phyloP scores from a whole-genome alignment of 2,113 vertebrate species.

The Pithys albifrons region DNA sequence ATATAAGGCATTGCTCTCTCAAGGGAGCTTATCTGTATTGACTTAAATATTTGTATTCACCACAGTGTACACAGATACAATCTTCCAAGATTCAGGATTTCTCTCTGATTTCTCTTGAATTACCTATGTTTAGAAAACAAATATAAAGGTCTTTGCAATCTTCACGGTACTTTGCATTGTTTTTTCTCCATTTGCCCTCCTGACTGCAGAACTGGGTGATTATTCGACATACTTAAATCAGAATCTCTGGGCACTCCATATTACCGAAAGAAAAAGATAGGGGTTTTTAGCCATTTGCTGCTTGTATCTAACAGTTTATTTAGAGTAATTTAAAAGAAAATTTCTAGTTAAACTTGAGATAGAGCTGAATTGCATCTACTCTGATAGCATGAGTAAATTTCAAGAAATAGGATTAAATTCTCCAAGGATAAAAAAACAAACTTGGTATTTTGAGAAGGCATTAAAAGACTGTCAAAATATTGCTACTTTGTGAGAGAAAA shows the following conservation, averaged over 20 bases:
- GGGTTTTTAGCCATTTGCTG: accelerated
- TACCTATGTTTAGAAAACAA: not conserved
- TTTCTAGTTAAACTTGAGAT: not conserved
- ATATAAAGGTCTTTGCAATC: not conserved
- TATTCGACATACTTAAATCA: not conserved
- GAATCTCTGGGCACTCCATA: not conserved
- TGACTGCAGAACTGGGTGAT: not conserved
- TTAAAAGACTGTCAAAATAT: not conserved
- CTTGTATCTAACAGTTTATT: not conserved
- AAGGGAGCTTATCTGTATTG: not conserved
- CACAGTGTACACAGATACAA: not conserved
- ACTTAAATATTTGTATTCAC: not conserved
- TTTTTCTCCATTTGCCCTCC: not conserved
- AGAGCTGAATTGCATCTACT: not conserved
- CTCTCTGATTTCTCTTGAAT: not conserved
- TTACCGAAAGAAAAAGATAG: not conserved
- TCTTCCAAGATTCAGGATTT: not conserved
- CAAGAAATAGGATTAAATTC: not conserved
- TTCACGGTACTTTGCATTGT: not conserved
- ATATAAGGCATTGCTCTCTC: not conserved
- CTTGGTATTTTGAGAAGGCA: not conserved
- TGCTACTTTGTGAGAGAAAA: not conserved
- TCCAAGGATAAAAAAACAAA: not conserved
- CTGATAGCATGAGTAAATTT: not conserved
- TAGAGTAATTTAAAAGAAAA: not conserved